These are phyloP conservation scores for Momotus momota DNA, from an alignment of 2,797 vertebrate genomes.

Conservation along the genomic window DNA sequence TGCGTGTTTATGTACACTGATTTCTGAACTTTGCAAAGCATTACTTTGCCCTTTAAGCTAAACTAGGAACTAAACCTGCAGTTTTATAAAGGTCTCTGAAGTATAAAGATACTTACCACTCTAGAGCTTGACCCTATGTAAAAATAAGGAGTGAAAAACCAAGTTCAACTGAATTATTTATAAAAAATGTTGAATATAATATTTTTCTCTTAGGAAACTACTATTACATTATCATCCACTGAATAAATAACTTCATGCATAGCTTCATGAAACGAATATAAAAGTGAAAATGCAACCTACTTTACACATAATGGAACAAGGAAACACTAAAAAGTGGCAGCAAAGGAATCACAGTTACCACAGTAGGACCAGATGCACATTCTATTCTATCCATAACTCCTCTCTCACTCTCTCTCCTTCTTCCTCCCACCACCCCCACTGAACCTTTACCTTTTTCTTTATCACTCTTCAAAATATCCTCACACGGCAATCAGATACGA, in stretches of 20 bases:
- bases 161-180: background rate
- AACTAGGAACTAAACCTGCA: background rate
- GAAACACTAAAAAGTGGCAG: background rate
- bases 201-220: background rate
- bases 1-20: background rate
- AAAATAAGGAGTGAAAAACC: background rate
- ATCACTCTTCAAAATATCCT: background rate
- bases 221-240: background rate
- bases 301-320: background rate
- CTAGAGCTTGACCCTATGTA: background rate
- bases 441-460: rapidly evolving
- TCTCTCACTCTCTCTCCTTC: background rate
- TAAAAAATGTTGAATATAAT: background rate
- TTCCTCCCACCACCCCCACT: background rate
- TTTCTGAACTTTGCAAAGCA: constrained; percentile 55
- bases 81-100: constrained; percentile 27
- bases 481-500: background rate
- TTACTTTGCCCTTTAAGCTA: constrained; percentile 30
- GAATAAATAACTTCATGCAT: background rate
- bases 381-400: background rate
- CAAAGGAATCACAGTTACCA: background rate
- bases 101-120: background rate
- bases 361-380: background rate
- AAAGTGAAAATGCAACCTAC: background rate
- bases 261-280: background rate